Percentiles rank a stretch among this genome's conserved stretches.
Evolutionary conservation across 2,797 vertebrate genomes (phyloP).

Genomic region (Leontocebus nigricollis): DNA sequence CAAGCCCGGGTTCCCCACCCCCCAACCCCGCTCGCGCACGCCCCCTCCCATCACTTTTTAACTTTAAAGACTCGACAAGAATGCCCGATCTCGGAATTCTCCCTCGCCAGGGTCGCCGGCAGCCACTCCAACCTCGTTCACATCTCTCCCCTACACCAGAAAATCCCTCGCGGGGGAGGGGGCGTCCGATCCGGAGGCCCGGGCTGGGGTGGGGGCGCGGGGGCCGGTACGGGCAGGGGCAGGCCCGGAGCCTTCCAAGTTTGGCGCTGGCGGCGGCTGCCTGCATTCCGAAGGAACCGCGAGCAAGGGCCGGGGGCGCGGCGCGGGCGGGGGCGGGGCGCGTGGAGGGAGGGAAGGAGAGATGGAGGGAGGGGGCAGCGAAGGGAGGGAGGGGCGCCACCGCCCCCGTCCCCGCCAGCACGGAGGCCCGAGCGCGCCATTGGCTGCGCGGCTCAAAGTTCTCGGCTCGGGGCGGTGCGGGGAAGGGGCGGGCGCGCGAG

Average conservation of each 20-base stretch:
- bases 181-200: fast-evolving
- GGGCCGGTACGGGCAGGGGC: constrained; percentile 55
- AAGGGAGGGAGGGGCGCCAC: constrained; percentile 10
- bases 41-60: constrained; percentile 73
- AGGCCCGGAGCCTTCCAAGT: constrained; percentile 79
- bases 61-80: constrained; percentile 80
- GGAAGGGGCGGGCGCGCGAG: neutral
- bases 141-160: neutral
- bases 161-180: neutral
- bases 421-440: constrained; percentile 54
- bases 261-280: constrained; percentile 83
- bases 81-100: neutral
- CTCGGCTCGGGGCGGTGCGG: neutral
- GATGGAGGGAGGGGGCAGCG: neutral
- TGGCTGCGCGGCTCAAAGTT: constrained; percentile 72
- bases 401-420: constrained; percentile 14
- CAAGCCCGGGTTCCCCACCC: neutral
- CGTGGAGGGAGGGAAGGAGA: neutral
- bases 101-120: neutral
- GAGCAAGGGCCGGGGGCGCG: constrained; percentile 67
- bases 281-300: constrained; percentile 86
- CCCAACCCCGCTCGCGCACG: neutral
- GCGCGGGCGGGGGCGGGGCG: neutral
- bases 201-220: neutral
- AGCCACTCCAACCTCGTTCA: neutral